phyloP scores from a whole-genome alignment of 2,113 vertebrate genomes.

The Carlito syrichta region DNA sequence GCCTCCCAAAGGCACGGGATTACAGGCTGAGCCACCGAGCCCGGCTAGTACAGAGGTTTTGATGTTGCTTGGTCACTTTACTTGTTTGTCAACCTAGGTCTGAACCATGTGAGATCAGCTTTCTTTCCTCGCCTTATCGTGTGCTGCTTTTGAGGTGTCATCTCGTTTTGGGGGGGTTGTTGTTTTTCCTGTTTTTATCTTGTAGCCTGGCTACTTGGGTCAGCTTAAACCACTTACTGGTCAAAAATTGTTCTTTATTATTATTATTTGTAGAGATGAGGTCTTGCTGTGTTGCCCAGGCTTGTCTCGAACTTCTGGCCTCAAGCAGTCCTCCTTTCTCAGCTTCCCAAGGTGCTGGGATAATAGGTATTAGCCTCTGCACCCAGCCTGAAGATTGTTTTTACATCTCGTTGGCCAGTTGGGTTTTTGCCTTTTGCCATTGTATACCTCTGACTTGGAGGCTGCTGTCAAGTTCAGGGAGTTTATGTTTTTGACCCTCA shows the following conservation, averaged over 20 bases:
- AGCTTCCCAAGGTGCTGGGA: too few relatives aligned
- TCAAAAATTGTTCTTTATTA: background rate
- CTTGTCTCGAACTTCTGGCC: too few relatives aligned
- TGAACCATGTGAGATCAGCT: background rate
- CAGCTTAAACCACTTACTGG: background rate
- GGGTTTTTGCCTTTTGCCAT: background rate
- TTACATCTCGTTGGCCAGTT: background rate
- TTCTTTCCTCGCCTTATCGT: background rate
- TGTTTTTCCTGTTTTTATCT: background rate
- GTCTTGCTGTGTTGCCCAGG: too few relatives aligned
- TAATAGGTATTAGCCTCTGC: too few relatives aligned
- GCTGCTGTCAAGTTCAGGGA: background rate
- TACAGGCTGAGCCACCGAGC: too few relatives aligned
- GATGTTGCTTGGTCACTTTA: accelerated
- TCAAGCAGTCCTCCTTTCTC: too few relatives aligned
- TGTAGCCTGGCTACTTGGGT: background rate
- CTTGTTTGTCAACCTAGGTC: background rate
- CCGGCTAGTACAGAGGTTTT: too few relatives aligned
- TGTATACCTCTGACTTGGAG: background rate
- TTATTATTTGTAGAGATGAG: too few relatives aligned
- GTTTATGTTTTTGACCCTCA: background rate
- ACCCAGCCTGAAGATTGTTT: background rate
- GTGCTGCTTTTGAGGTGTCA: background rate
- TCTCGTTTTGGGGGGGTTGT: accelerated
- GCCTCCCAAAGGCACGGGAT: too few relatives aligned